Evolutionary conservation across 1,140 invertebrate species (phyloP).

Genomic region (Drosophila quadrilineata): DNA sequence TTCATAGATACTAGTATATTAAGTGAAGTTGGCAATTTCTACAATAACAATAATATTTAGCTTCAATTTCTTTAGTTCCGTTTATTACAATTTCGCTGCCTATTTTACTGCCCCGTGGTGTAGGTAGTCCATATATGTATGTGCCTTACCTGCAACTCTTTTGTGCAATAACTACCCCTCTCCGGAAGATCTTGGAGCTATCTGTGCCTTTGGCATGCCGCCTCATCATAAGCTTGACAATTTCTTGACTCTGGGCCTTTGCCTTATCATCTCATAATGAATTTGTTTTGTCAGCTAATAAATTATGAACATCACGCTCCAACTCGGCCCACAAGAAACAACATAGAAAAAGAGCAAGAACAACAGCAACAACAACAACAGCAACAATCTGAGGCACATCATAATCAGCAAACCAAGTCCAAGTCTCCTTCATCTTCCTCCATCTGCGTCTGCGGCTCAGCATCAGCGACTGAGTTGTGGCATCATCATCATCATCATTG

Average conservation of each 20-base stretch:
- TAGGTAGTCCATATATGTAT: neutral
- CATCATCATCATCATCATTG: too few species aligned
- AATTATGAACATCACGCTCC: constrained; percentile 72
- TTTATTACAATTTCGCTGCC: too few species aligned
- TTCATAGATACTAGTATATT: too few species aligned
- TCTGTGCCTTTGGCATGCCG: constrained; percentile 25
- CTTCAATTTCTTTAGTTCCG: too few species aligned
- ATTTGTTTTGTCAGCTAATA: constrained; percentile 80
- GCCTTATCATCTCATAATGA: constrained; percentile 77
- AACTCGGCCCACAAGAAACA: constrained; percentile 29
- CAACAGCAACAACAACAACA: neutral
- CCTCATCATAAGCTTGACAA: constrained; percentile 57
- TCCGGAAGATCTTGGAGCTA: neutral
- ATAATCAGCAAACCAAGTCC: constrained; percentile 72
- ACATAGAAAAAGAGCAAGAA: constrained; percentile 1
- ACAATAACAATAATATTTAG: too few species aligned
- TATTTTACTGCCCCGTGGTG: neutral
- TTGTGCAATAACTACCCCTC: neutral
- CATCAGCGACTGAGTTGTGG: constrained; percentile 15
- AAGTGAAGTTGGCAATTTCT: too few species aligned
- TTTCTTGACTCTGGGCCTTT: constrained; percentile 39
- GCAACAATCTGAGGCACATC: constrained; percentile 44
- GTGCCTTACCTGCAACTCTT: constrained; percentile 13
- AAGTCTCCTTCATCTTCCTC: too few species aligned
- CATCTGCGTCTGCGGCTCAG: constrained; percentile 2